These are phyloP conservation scores for Takifugu rubripes DNA, from an alignment of 2,797 vertebrate species.

Conservation along the genomic window DNA sequence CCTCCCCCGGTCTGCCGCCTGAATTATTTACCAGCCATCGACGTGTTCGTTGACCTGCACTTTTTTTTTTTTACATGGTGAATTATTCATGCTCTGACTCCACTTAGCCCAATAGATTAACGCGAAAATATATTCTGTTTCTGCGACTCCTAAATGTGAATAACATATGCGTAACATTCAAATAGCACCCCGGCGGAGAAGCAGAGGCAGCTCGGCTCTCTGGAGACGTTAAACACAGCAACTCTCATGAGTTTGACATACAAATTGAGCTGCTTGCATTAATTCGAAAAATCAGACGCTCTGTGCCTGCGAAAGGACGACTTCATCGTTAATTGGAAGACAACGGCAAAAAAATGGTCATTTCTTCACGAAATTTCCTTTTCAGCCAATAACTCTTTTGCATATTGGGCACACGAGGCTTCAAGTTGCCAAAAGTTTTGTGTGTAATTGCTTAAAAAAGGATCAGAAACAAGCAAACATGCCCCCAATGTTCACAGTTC, in stretches of 20 bases:
- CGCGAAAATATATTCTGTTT: constrained; percentile 61
- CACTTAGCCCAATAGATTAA: constrained; percentile 63
- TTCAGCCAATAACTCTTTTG: constrained; percentile 11
- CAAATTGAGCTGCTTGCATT: constrained; percentile 31
- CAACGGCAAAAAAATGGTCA: constrained; percentile 29
- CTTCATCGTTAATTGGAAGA: constrained; percentile 26
- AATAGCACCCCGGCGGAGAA: constrained; percentile 23
- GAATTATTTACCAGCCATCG: constrained; percentile 79
- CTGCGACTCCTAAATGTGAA: constrained; percentile 40
- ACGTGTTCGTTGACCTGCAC: constrained; percentile 73
- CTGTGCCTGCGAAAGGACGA: constrained; percentile 12
- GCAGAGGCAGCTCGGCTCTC: constrained; percentile 19
- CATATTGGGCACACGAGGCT: constrained; percentile 19
- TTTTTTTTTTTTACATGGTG: constrained; percentile 42
- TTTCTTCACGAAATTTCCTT: background rate
- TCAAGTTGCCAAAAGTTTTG: no score
- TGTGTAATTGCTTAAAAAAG: no score
- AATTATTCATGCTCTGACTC: constrained; percentile 72
- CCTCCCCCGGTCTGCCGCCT: constrained; percentile 62
- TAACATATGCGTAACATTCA: constrained; percentile 29
- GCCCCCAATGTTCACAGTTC: no score
- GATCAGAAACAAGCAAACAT: no score
- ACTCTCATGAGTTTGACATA: background rate
- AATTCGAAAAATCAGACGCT: constrained; percentile 21
- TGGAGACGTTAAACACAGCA: constrained; percentile 15